Conservation (phyloP, 2,113 vertebrate species). For the Setophaga coronata region DNA sequence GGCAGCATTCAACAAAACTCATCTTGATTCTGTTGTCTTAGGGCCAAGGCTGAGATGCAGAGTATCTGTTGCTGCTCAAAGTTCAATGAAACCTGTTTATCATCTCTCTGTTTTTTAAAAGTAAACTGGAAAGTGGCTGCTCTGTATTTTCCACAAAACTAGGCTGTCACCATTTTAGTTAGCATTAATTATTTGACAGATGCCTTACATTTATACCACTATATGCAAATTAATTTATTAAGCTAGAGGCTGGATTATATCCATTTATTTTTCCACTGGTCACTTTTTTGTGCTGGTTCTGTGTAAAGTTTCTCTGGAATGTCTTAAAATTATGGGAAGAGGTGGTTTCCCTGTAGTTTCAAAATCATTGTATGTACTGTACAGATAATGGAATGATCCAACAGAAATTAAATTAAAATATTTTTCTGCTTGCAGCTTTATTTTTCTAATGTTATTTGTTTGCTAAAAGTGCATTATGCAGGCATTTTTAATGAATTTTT, state of each 20-base stretch:
- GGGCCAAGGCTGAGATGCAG: not conserved
- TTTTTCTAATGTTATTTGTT: not conserved
- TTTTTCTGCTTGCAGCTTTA: not conserved
- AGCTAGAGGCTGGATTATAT: not conserved
- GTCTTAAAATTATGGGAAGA: not conserved
- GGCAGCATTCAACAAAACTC: not conserved
- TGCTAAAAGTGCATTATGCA: not conserved
- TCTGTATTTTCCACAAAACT: not conserved
- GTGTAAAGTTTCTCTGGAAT: not conserved
- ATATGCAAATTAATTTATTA: not conserved
- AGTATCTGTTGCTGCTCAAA: not conserved
- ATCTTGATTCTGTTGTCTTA: not conserved
- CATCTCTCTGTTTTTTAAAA: not conserved
- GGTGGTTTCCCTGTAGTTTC: not conserved
- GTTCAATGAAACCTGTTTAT: not conserved
- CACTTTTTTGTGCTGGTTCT: not conserved
- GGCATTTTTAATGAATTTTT: not conserved
- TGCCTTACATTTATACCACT: not conserved
- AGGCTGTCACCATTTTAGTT: not conserved
- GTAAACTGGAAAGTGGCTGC: not conserved
- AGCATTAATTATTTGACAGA: not conserved
- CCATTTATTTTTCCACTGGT: not conserved
- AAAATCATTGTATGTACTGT: not conserved
- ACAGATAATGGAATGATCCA: not conserved
- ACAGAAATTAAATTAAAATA: not conserved